Evolutionary conservation across 1,140 invertebrate genomes (phyloP).

Genomic region (Colletes gigas): DNA sequence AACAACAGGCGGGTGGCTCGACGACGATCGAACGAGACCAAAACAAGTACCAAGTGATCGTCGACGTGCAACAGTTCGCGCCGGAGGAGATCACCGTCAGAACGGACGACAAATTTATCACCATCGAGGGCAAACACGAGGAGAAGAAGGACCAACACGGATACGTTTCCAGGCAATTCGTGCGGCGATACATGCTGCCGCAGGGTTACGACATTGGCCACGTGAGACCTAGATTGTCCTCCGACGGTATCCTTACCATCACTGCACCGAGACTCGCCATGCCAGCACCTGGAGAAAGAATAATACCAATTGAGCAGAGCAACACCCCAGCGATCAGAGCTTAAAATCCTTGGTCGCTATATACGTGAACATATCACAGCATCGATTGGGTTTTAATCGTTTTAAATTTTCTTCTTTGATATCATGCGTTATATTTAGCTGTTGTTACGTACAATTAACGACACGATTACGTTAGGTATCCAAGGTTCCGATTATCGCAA

Average conservation of each 20-base stretch:
- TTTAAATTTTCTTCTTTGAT: not conserved
- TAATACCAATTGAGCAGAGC: conserved; percentile 37
- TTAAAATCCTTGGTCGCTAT: not conserved
- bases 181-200: conserved; percentile 86
- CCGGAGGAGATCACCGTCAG: conserved; percentile 56
- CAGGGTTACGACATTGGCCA: conserved; percentile 82
- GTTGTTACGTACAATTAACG: not conserved
- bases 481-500: not conserved
- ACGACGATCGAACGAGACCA: conserved; percentile 23
- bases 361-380: not conserved
- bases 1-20: conserved; percentile 18
- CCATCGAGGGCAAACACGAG: conserved; percentile 89
- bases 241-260: conserved; percentile 82
- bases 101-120: conserved; percentile 85
- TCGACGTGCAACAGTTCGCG: conserved; percentile 55
- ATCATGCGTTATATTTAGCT: conserved; percentile 9
- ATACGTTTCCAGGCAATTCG: conserved; percentile 87
- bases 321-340: conserved; percentile 46
- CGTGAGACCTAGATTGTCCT: conserved; percentile 79
- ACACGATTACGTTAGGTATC: not conserved
- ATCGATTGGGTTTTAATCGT: not conserved
- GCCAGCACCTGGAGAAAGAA: conserved; percentile 51
- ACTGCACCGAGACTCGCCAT: conserved; percentile 70
- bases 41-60: conserved; percentile 43
- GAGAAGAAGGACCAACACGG: conserved; percentile 89